A percentile compares a stretch with the other conserved stretches of the same genome.
Evolutionary conservation across 1,140 invertebrate species (phyloP).

Genomic region (Globodera ellingtonae): DNA sequence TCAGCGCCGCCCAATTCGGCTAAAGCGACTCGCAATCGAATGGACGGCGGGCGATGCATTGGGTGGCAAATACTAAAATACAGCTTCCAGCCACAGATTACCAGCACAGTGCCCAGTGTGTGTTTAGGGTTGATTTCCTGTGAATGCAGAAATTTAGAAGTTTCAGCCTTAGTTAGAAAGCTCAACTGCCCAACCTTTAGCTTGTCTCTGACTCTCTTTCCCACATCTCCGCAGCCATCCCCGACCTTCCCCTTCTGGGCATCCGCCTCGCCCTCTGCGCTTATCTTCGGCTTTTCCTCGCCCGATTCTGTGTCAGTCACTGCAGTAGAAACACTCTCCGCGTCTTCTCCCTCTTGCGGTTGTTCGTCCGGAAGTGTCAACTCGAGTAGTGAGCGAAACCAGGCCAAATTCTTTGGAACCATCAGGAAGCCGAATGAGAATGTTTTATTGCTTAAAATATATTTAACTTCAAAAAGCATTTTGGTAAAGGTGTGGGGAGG

Average conservation of each 20-base stretch:
- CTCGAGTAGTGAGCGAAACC: conserved; percentile 86
- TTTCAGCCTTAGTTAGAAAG: too few relatives aligned
- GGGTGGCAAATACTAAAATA: conserved; percentile 99
- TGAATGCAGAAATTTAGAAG: conserved; percentile 9
- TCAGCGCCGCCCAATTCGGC: conserved; percentile 50
- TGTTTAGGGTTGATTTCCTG: conserved; percentile 91
- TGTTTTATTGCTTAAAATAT: conserved; percentile 78
- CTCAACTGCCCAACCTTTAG: conserved; percentile 22
- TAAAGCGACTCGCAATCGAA: conserved; percentile 42
- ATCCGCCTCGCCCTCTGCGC: background rate
- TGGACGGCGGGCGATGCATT: conserved; percentile 45
- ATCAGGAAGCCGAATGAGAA: conserved; percentile 89
- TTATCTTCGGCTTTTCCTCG: background rate
- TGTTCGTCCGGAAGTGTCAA: conserved; percentile 74
- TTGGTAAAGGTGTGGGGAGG: too few relatives aligned
- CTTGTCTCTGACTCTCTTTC: conserved; percentile 19
- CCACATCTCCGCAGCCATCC: conserved; percentile 7
- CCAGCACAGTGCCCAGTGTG: conserved; percentile 92
- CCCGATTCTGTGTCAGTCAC: conserved; percentile 71
- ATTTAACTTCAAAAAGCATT: too few relatives aligned
- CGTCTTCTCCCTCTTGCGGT: conserved; percentile 45
- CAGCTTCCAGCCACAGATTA: conserved; percentile 89
- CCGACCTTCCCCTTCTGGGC: background rate
- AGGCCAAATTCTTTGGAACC: conserved; percentile 83
- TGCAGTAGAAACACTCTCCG: conserved; percentile 26